Percentiles rank a stretch among this genome's conserved stretches.
Conservation (phyloP, 1,140 invertebrate species). For the Bombus picipes region DNA sequence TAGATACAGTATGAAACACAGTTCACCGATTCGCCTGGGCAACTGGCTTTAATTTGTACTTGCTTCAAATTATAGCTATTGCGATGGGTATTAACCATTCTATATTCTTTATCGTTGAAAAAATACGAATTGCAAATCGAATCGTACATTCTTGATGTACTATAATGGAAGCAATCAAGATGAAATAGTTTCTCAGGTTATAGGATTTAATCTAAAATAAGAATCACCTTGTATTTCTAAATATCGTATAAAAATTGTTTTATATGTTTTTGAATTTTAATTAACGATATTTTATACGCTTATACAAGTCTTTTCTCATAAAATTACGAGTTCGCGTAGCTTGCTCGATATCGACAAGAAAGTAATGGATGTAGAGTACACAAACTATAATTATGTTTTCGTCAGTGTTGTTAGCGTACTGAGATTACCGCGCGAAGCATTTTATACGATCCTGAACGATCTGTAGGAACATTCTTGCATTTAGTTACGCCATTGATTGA, state of each 20-base stretch:
- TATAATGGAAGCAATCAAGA: neutral
- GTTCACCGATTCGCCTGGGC: neutral
- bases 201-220: neutral
- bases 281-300: neutral
- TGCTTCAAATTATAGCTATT: neutral
- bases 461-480: neutral
- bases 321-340: neutral
- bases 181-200: neutral
- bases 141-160: neutral
- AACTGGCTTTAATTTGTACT: neutral
- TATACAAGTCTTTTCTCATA: neutral
- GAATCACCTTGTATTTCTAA: neutral
- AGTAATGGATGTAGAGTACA: neutral
- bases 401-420: neutral
- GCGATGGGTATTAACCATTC: neutral
- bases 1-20: too few species aligned
- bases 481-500: constrained; percentile 17
- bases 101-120: neutral
- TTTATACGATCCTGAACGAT: neutral
- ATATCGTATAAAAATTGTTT: neutral
- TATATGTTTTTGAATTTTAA: neutral
- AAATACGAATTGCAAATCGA: neutral
- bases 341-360: neutral
- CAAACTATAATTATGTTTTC: neutral
- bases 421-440: neutral